phyloP scores from a whole-genome alignment of 2,888 invertebrate species.

The Rhimphoctona megacephalus region DNA sequence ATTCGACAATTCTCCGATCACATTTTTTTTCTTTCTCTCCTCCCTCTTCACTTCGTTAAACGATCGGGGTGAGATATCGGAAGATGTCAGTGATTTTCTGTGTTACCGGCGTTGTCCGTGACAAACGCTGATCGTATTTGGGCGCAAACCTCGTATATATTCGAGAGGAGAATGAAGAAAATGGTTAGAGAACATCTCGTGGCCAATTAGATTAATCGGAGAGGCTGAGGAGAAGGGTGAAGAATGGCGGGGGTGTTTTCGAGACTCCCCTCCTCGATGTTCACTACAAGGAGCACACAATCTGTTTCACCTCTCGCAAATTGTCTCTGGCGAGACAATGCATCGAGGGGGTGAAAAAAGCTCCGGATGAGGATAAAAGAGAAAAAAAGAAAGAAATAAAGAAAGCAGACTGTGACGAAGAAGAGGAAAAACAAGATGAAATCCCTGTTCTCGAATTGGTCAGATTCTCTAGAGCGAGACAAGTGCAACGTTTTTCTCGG shows the following conservation, averaged over 20 bases:
- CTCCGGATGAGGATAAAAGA: neutral
- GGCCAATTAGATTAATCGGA: constrained; percentile 63
- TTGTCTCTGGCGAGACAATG: constrained; percentile 42
- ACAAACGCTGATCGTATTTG: constrained; percentile 21
- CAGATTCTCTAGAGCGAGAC: neutral
- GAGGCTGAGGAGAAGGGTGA: neutral
- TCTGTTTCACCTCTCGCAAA: constrained; percentile 35
- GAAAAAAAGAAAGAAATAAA: constrained; percentile 2
- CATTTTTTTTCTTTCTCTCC: neutral
- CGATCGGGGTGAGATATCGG: constrained; percentile 13
- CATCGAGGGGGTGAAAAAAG: neutral
- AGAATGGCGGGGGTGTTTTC: neutral
- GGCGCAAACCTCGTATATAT: constrained; percentile 4
- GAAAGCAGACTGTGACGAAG: constrained; percentile 18
- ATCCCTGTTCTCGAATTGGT: constrained; percentile 47
- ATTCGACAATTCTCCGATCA: constrained; percentile 16
- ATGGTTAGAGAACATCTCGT: constrained; percentile 16
- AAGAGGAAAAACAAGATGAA: constrained; percentile 17
- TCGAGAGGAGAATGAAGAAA: constrained; percentile 28
- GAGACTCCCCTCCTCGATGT: neutral
- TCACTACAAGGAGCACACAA: constrained; percentile 21
- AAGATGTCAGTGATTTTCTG: constrained; percentile 23
- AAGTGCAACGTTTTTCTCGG: constrained; percentile 34
- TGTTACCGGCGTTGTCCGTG: neutral
- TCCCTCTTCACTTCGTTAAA: neutral